Evolutionary conservation across 2,888 invertebrate species (phyloP).

Genomic region (Ornithoptera alexandrae): DNA sequence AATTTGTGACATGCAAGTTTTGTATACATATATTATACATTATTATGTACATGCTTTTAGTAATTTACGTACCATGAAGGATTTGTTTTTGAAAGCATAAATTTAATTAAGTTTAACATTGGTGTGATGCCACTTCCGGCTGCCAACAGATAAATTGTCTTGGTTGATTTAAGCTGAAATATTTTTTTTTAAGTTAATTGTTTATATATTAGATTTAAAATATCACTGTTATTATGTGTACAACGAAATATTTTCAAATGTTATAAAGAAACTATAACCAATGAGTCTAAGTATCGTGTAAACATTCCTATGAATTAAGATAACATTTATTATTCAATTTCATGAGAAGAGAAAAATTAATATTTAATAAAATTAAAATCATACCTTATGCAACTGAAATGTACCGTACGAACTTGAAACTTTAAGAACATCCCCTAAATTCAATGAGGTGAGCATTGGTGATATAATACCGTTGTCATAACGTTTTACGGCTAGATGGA

Average conservation of each 20-base stretch:
- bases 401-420: constrained; percentile 78
- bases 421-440: constrained; percentile 86
- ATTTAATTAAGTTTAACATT: constrained; percentile 87
- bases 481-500: constrained; percentile 89
- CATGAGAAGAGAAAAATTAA: neutral
- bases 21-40: no score
- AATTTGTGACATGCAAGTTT: no score
- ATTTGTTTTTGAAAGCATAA: constrained; percentile 82
- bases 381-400: constrained; percentile 72
- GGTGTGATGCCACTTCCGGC: constrained; percentile 96
- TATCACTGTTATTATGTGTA: no score
- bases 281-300: no score
- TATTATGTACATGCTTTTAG: neutral
- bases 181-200: neutral
- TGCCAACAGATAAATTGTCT: constrained; percentile 83
- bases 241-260: no score
- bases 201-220: no score
- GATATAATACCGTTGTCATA: constrained; percentile 89
- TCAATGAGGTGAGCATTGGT: constrained; percentile 81
- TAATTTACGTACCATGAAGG: constrained; percentile 79
- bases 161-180: constrained; percentile 74
- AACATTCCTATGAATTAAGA: neutral
- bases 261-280: no score
- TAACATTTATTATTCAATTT: neutral
- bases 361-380: constrained; percentile 5